Evolutionary conservation across 2,797 vertebrate genomes (phyloP).

Genomic region (Tauraco hartlaubi): DNA sequence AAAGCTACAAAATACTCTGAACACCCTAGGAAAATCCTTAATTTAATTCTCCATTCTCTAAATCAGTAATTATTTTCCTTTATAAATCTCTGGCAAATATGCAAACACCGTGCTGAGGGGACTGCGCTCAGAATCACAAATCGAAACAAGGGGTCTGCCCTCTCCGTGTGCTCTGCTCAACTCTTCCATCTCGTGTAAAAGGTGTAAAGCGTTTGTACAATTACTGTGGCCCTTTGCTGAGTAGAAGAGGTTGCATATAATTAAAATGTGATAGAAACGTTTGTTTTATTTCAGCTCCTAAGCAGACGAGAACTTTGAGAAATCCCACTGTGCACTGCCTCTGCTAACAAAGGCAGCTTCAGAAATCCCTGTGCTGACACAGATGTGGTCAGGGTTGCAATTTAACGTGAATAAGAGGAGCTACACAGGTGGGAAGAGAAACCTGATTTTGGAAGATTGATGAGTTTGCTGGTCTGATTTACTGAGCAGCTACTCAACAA

Average conservation of each 20-base stretch:
- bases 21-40: background rate
- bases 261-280: background rate
- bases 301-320: background rate
- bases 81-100: background rate
- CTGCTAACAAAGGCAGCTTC: background rate
- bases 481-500: background rate
- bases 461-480: background rate
- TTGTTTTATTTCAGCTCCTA: background rate
- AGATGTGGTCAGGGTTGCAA: background rate
- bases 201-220: background rate
- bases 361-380: background rate
- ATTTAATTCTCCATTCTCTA: background rate
- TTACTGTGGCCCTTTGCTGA: background rate
- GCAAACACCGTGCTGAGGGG: background rate
- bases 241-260: background rate
- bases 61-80: background rate
- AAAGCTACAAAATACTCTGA: background rate
- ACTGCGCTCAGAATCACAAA: background rate
- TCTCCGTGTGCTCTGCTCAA: background rate
- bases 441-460: background rate
- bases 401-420: background rate
- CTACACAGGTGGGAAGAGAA: background rate
- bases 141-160: fast-evolving
- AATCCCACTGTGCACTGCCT: background rate
- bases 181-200: background rate